Evolutionary conservation across 2,113 vertebrate genomes (phyloP).

Genomic region (Sitta europaea): DNA sequence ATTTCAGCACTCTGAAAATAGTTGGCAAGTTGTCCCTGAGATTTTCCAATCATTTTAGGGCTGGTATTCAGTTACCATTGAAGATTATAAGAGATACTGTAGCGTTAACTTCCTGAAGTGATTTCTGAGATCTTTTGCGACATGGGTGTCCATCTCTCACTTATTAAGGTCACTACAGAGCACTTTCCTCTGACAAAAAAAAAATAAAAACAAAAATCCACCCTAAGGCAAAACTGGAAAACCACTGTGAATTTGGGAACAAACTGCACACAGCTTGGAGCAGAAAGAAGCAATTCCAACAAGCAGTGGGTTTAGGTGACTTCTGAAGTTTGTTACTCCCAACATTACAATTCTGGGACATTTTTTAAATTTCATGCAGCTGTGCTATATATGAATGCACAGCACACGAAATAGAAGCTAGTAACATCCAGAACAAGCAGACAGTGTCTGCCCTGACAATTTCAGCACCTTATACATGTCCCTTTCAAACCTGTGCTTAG

Average conservation of each 20-base stretch:
- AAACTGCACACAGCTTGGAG: background rate
- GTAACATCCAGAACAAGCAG: background rate
- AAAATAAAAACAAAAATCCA: background rate
- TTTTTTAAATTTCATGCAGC: background rate
- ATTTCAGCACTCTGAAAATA: background rate
- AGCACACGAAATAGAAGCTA: background rate
- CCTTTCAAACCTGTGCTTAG: background rate
- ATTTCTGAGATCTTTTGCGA: background rate
- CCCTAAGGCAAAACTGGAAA: background rate
- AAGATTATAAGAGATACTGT: background rate
- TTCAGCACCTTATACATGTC: fast-evolving
- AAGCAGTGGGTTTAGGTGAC: background rate
- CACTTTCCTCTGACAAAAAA: background rate
- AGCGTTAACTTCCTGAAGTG: background rate
- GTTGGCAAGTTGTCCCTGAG: background rate
- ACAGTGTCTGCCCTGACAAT: background rate
- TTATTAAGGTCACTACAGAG: background rate
- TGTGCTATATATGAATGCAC: background rate
- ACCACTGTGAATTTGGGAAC: background rate
- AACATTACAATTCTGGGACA: background rate
- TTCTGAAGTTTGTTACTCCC: background rate
- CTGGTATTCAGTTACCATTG: background rate
- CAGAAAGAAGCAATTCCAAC: background rate
- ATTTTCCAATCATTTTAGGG: background rate
- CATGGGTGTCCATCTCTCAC: background rate